These are phyloP conservation scores for Ectemnius lituratus DNA, from an alignment of 2,888 invertebrate species.

Conservation along the genomic window DNA sequence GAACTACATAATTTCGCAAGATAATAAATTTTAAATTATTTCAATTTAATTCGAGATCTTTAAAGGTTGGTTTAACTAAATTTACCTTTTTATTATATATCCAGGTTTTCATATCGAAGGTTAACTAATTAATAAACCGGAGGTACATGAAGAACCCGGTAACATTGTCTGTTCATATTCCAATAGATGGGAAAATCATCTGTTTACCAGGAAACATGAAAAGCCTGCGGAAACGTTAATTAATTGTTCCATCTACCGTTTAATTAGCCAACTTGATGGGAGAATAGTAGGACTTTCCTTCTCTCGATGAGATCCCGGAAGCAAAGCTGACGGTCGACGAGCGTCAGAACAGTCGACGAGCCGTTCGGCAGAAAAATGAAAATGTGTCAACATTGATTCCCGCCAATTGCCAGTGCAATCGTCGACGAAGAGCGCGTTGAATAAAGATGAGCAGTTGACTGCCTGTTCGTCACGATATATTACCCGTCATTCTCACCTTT, in stretches of 20 bases:
- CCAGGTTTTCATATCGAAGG: too few species aligned
- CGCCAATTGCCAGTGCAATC: slow-evolving; percentile 14
- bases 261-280: background rate
- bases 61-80: too few species aligned
- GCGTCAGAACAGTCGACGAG: background rate
- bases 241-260: background rate
- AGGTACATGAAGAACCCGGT: too few species aligned
- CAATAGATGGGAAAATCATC: too few species aligned
- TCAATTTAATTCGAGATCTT: too few species aligned
- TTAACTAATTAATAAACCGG: too few species aligned
- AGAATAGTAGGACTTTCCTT: background rate
- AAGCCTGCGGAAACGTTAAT: background rate
- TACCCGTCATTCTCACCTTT: background rate
- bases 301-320: background rate
- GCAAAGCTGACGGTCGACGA: background rate
- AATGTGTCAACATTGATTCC: slow-evolving; percentile 22
- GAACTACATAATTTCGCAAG: too few species aligned
- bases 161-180: too few species aligned
- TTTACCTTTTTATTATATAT: too few species aligned
- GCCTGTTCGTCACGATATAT: background rate
- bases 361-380: slow-evolving; percentile 20
- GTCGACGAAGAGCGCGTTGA: slow-evolving; percentile 10
- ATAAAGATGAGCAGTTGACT: slow-evolving; percentile 14
- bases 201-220: background rate
- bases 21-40: too few species aligned